Evolutionary conservation across 2,888 invertebrate species (phyloP), one percentile per base, ranked within the genome.

Genomic region (Macrophya annulata): DNA sequence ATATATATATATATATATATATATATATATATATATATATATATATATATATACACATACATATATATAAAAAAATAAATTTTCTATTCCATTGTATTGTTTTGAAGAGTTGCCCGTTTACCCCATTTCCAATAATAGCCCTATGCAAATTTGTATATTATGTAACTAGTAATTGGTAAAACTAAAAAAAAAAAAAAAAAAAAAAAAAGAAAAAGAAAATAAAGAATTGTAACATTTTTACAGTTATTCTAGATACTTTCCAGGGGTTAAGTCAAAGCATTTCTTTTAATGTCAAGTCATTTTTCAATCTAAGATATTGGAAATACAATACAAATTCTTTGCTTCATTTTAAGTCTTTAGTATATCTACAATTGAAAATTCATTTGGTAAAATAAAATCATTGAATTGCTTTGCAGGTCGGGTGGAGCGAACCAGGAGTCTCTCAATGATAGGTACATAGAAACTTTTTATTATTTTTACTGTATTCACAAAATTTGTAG

Each of bases 401-500:
- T 92, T 92, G 90, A 89, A 91, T 93, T 92, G 89, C 88, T 92
- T 93, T 93, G 86, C 93, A 93, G 93, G 91, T 93, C 93, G 86
- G 90, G 90, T 86, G 91, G 90, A 87, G 90, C 90, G 89, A 91
- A 90, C 90, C 92, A 92, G 91, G 93, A 93, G 89, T 91, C 92
- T 87, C 91, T 93, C 89, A 93, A 93, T 88, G 92, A 93, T 92
- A 93, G 93, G 93, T 93, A 92, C 89, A 89, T 87, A 87, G 86
- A 84, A 86, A 87, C 85, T 86, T 86, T 83, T 87, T 86, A 85
- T 87, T 87, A 76, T 85, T 88, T 85, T 84, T 82, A 85, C 85
- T 87, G n/a, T 68, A 83, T 68, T 48, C 68, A 68, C 59, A 81
- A 81, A 59, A 81, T 59, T 59, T 59, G 43, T 81, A 51, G 55